These are phyloP conservation scores for Exaiptasia diaphana DNA, from an alignment of 64 coral and sea anemone genomes.

Conservation along the genomic window DNA sequence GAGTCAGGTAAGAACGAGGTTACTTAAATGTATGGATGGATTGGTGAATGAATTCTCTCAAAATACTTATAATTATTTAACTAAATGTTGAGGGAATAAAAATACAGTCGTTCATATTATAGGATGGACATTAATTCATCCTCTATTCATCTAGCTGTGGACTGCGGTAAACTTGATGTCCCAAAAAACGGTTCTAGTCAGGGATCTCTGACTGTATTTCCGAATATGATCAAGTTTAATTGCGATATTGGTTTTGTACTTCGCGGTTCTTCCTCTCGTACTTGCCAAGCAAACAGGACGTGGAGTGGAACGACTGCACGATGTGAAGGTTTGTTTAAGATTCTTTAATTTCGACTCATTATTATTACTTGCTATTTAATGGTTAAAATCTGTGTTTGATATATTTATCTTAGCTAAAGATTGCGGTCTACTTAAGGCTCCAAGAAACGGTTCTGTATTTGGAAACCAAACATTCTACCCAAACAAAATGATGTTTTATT, in stretches of 20 bases:
- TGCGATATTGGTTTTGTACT: conserved; percentile 68
- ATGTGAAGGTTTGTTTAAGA: conserved; percentile 11
- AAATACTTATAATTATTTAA: too few relatives aligned
- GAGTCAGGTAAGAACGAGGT: not conserved
- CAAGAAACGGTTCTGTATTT: conserved; percentile 15
- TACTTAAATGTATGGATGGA: not conserved
- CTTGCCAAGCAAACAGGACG: conserved; percentile 19
- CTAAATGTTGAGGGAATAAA: too few relatives aligned
- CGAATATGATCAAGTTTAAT: not conserved
- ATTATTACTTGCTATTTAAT: not conserved
- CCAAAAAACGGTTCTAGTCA: not conserved
- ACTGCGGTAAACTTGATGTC: not conserved
- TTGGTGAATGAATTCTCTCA: not conserved
- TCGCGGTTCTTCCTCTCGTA: conserved; percentile 11
- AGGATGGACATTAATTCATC: too few relatives aligned
- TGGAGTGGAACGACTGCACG: conserved; percentile 43
- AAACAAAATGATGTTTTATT: not conserved
- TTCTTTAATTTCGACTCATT: not conserved
- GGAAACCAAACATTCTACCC: conserved; percentile 6
- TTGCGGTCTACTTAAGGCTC: conserved; percentile 1
- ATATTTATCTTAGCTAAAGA: conserved; percentile 18
- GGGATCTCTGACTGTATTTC: not conserved
- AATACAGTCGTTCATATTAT: too few relatives aligned
- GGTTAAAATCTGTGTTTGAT: not conserved
- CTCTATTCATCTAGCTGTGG: too few relatives aligned